Evolutionary conservation across 2,797 vertebrate species (phyloP).

Genomic region (Anguilla megastoma): DNA sequence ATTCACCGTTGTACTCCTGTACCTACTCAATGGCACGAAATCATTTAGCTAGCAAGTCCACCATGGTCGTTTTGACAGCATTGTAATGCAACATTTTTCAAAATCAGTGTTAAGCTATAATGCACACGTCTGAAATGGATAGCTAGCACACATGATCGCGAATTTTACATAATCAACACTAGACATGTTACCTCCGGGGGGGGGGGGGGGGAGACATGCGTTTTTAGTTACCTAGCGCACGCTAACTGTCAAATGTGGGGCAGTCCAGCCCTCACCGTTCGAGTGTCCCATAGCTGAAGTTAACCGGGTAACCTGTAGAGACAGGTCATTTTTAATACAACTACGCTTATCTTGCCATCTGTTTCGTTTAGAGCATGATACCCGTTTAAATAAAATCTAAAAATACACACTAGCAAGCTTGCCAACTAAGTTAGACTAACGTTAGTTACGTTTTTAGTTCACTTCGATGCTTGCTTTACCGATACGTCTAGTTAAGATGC

Average conservation of each 20-base stretch:
- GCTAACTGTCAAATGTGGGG: not conserved
- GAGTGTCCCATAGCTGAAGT: not conserved
- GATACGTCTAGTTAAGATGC: too few relatives aligned
- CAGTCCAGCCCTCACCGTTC: not conserved
- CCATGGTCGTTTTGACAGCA: conserved; percentile 1
- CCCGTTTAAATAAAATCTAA: too few relatives aligned
- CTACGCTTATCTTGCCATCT: not conserved
- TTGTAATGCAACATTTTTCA: not conserved
- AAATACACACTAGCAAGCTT: too few relatives aligned
- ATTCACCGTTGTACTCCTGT: not conserved
- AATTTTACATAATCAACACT: not conserved
- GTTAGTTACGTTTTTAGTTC: too few relatives aligned
- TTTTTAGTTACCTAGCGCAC: not conserved
- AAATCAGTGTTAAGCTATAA: not conserved
- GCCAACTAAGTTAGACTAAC: too few relatives aligned
- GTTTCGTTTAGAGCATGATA: too few relatives aligned
- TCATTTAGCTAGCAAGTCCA: not conserved
- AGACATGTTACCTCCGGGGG: not conserved
- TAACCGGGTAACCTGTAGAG: not conserved
- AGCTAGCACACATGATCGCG: not conserved
- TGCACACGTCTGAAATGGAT: not conserved
- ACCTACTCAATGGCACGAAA: conserved; percentile 9
- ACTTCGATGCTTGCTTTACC: too few relatives aligned
- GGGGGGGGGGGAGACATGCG: not conserved
- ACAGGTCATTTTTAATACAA: not conserved